Evolutionary conservation across 2,888 invertebrate genomes (phyloP), one percentile per base, ranked within the genome.

Genomic region (Leucophora obtusa): DNA sequence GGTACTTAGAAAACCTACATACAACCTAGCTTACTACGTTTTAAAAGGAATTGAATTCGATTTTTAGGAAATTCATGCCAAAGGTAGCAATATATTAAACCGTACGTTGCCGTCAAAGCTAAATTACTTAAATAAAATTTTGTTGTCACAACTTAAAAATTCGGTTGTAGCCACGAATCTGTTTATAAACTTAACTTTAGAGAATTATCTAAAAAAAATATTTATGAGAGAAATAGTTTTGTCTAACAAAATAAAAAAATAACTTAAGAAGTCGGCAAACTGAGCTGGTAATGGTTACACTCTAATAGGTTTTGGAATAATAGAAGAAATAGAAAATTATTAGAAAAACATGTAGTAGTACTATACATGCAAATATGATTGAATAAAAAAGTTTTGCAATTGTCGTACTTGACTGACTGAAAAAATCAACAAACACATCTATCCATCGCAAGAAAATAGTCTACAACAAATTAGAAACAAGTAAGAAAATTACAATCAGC

Each of bases 241-340:
- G 21, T 24, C 18, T 21, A 14, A 58, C 15, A 50, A 60, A 14
- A 17, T 1, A 54, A 24, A 15, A 24, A 35, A 68, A 56, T 6
- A 50, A 18, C n/a, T 47, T 33, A 43, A 69, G 10, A 38, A 63
- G 65, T 4, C 24, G 66, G n/a, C 10, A 59, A 54, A 60, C 8
- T 17, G 33, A 50, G 47, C 54, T 71, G 70, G 53, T 38, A 69
- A 75, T 70, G 78, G 78, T 79, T 62, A 73, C 65, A 75, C 81
- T 75, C 69, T 56, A 68, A 60, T 73, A 78, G 43, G 47, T 74
- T 76, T 75, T 50, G 59, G 38, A 79, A 69, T 63, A 38, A 18
- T 11, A 56, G 24, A 18, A 54, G 24, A 18, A 54, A 54, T 47
- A 47, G 62, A 62, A 63, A 69, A 62, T 50, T 50, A 60, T 62